Conservation (phyloP, 2,797 vertebrate species). For the Perdix hodgsoniae region DNA sequence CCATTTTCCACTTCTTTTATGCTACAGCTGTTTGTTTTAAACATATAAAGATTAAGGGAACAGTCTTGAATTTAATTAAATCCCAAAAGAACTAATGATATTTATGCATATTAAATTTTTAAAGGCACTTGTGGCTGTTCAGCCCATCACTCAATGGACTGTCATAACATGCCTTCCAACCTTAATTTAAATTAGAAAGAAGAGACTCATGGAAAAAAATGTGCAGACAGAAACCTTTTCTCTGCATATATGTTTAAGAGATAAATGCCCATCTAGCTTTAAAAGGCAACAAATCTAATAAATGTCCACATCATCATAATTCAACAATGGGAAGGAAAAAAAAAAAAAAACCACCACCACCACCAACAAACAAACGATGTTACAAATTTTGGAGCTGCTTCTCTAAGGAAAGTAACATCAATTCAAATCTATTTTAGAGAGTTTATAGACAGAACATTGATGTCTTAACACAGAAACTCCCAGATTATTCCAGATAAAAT, state of each 20-base stretch:
- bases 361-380: not conserved
- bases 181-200: slow-evolving; percentile 68
- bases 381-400: slow-evolving; percentile 49
- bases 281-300: slow-evolving; percentile 66
- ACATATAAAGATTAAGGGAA: slow-evolving; percentile 66
- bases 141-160: slow-evolving; percentile 60
- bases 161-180: slow-evolving; percentile 66
- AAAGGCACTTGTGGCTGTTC: slow-evolving; percentile 45
- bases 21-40: slow-evolving; percentile 68
- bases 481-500: not conserved
- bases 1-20: slow-evolving; percentile 42
- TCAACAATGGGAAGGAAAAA: not conserved
- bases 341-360: no score
- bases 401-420: slow-evolving; percentile 59
- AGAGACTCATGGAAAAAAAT: slow-evolving; percentile 27
- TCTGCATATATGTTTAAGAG: slow-evolving; percentile 54
- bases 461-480: not conserved
- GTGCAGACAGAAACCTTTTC: slow-evolving; percentile 54
- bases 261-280: slow-evolving; percentile 37
- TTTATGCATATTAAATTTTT: slow-evolving; percentile 72
- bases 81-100: slow-evolving; percentile 38
- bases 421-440: slow-evolving; percentile 47
- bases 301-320: slow-evolving; percentile 59
- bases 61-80: slow-evolving; percentile 53
- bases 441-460: not conserved